A percentile compares a stretch with the other conserved stretches of the same genome.
Evolutionary conservation across 2,888 invertebrate genomes (phyloP).

Genomic region (Lomographa bimaculata): DNA sequence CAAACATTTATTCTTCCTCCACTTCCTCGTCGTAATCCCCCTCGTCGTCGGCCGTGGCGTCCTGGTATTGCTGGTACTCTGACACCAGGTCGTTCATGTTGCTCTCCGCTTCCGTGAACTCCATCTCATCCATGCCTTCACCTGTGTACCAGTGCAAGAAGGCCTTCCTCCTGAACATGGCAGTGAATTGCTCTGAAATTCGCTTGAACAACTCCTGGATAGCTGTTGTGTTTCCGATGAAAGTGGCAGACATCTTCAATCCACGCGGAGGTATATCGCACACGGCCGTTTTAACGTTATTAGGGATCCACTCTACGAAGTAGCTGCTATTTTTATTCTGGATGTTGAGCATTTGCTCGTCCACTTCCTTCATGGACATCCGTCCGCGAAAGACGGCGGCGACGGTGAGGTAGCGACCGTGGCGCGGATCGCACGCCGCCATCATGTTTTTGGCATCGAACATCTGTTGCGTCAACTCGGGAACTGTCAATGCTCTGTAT

Average conservation of each 20-base stretch:
- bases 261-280: slow-evolving; percentile 90
- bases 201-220: slow-evolving; percentile 94
- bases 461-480: slow-evolving; percentile 95
- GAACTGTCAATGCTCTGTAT: slow-evolving; percentile 93
- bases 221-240: slow-evolving; percentile 93
- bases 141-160: slow-evolving; percentile 98
- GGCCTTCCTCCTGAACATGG: slow-evolving; percentile 97
- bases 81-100: slow-evolving; percentile 96
- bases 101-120: slow-evolving; percentile 97
- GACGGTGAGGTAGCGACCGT: slow-evolving; percentile 94
- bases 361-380: slow-evolving; percentile 97
- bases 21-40: slow-evolving; percentile 92
- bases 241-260: slow-evolving; percentile 94
- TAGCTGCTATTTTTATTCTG: slow-evolving; percentile 91
- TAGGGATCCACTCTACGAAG: slow-evolving; percentile 92
- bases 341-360: slow-evolving; percentile 90
- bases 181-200: slow-evolving; percentile 92
- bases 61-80: slow-evolving; percentile 96
- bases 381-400: slow-evolving; percentile 94
- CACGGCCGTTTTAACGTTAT: slow-evolving; percentile 91
- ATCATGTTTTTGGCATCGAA: slow-evolving; percentile 98
- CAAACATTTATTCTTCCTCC: slow-evolving; percentile 72
- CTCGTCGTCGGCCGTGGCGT: slow-evolving; percentile 93
- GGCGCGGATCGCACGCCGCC: slow-evolving; percentile 96
- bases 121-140: slow-evolving; percentile 98